Evolutionary conservation across 2,113 vertebrate species (phyloP).

Genomic region (Hippocampus abdominalis): DNA sequence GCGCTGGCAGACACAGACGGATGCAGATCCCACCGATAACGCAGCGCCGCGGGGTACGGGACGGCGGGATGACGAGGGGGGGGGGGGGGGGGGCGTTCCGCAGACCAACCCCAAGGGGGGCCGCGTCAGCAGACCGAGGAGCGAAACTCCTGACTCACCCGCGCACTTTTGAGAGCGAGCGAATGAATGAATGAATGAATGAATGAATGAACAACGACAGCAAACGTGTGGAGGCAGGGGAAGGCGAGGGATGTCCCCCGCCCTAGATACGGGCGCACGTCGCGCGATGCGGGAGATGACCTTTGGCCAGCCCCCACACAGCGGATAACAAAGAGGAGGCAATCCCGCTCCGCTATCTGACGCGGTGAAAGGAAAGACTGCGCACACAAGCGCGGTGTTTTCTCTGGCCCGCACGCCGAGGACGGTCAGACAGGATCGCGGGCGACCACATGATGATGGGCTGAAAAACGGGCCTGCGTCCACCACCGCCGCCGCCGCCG

Average conservation of each 20-base stretch:
- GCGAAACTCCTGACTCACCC: constrained; percentile 43
- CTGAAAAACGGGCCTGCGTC: constrained; percentile 66
- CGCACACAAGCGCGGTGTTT: constrained; percentile 41
- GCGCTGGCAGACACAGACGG: constrained; percentile 61
- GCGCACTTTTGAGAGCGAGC: constrained; percentile 36
- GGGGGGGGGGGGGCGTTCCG: constrained; percentile 28
- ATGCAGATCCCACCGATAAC: constrained; percentile 67
- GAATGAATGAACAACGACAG: constrained; percentile 34
- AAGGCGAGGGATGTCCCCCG: constrained; percentile 22
- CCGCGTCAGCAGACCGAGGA: constrained; percentile 50
- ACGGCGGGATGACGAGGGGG: constrained; percentile 16
- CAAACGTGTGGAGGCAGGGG: constrained; percentile 36
- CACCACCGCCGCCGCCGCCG: background rate
- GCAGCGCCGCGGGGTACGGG: constrained; percentile 16
- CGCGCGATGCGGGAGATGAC: constrained; percentile 53
- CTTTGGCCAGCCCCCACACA: constrained; percentile 57
- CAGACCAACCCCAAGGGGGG: constrained; percentile 30
- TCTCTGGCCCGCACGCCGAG: constrained; percentile 44
- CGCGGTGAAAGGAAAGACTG: constrained; percentile 41
- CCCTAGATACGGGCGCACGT: constrained; percentile 42
- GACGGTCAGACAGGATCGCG: constrained; percentile 54
- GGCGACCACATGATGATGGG: constrained; percentile 64
- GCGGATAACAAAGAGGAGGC: constrained; percentile 42
- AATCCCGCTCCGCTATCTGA: constrained; percentile 51
- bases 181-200: constrained; percentile 47